phyloP scores from a whole-genome alignment of 1,140 invertebrate species.

The Papilio aristodemus region DNA sequence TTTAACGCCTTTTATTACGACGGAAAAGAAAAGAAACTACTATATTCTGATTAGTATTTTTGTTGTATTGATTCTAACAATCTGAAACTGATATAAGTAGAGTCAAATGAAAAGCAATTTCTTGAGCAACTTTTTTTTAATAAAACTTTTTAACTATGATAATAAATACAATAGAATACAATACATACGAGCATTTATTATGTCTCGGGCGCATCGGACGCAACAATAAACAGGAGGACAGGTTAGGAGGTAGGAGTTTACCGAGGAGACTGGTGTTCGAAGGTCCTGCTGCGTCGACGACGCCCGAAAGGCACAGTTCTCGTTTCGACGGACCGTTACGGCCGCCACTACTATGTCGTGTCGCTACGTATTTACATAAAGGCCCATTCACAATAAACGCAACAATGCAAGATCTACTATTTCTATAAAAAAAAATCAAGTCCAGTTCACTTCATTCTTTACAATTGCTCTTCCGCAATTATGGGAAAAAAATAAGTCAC shows the following conservation, averaged over 20 bases:
- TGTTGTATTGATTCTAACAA: too few species aligned
- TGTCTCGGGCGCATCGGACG: slow-evolving; percentile 51
- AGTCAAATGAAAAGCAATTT: slow-evolving; percentile 44
- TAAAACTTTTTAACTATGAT: slow-evolving; percentile 75
- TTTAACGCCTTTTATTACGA: slow-evolving; percentile 33
- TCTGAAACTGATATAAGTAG: too few species aligned
- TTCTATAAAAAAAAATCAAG: too few species aligned
- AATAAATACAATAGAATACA: slow-evolving; percentile 77
- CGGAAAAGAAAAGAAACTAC: too few species aligned
- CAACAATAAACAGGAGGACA: slow-evolving; percentile 3
- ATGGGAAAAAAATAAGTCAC: not conserved
- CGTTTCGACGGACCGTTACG: slow-evolving; percentile 39
- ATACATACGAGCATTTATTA: slow-evolving; percentile 72
- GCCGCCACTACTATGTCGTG: slow-evolving; percentile 1
- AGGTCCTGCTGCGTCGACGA: slow-evolving; percentile 29
- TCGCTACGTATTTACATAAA: slow-evolving; percentile 23
- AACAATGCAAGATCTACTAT: too few species aligned
- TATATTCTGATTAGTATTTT: too few species aligned
- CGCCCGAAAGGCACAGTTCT: slow-evolving; percentile 64
- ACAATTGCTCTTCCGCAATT: too few species aligned
- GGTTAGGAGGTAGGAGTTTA: not conserved
- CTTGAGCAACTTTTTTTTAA: slow-evolving; percentile 79
- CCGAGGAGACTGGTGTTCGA: not conserved
- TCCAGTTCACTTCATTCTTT: too few species aligned
- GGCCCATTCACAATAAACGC: slow-evolving; percentile 3